These are phyloP conservation scores for Sorex araneus DNA, from an alignment of 2,113 vertebrate genomes.

Conservation along the genomic window DNA sequence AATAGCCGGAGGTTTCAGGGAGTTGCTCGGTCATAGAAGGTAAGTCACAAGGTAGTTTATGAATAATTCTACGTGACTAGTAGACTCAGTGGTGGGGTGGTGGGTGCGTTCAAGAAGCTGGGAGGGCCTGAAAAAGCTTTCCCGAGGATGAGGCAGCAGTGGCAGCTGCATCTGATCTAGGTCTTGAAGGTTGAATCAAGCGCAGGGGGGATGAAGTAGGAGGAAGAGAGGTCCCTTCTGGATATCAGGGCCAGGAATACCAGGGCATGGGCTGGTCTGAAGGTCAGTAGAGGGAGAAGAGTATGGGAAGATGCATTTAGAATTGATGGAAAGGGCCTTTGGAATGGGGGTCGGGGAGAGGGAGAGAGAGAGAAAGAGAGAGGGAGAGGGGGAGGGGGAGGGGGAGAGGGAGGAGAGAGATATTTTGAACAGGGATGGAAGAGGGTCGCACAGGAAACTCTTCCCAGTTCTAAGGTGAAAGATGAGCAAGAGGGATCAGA, in stretches of 20 bases:
- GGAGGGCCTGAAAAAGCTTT: slow-evolving; percentile 29
- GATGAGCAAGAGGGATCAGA: not conserved
- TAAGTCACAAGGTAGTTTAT: slow-evolving; percentile 34
- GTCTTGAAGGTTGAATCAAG: not conserved
- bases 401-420: too few species aligned
- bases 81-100: not conserved
- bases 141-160: not conserved
- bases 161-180: not conserved
- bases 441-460: not conserved
- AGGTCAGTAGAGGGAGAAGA: slow-evolving; percentile 11
- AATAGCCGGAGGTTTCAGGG: slow-evolving; percentile 30
- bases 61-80: slow-evolving; percentile 44
- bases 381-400: too few species aligned
- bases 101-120: slow-evolving; percentile 4
- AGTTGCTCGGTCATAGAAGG: not conserved
- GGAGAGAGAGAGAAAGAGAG: too few species aligned
- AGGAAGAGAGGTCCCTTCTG: not conserved
- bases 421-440: not conserved
- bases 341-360: too few species aligned
- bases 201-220: not conserved
- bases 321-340: not conserved
- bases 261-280: not conserved
- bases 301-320: not conserved
- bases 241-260: not conserved
- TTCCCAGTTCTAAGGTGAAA: not conserved